Base-by-base conservation (phyloP, 2,888 invertebrate genomes). In the Willowsia nigromaculata region DNA sequence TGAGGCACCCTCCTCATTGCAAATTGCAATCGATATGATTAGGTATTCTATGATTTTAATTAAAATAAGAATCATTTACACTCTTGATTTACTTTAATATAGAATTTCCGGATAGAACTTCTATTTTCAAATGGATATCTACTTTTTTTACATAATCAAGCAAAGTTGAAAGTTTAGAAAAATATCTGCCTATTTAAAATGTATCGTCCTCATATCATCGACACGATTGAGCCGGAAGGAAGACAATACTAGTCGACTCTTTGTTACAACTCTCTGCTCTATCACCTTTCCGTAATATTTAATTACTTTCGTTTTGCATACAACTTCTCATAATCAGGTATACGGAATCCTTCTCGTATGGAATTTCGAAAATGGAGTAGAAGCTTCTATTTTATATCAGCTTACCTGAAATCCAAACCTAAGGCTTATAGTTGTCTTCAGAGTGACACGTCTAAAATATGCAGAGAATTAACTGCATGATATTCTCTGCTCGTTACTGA, bases 41-140 rank as follows among this genome's bases (percentile, higher is more conserved):
- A 62, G n/a, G n/a, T n/a, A n/a, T n/a, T n/a, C n/a, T n/a, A 62
- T 33, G 15, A n/a, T 62, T 62, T 27, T 62, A 62, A 62, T 62
- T 62, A 62, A 30, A 30, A 62, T 62, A 62, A 62, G 13, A 27
- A 59, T 27, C 9, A 27, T 30, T 27, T 62, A 30, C 27, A n/a
- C 15, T 62, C 15, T 1, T 62, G 4, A 30, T 30, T 30, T 30
- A 59, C 59, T 11, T 3, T 25, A 15, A 13, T 15, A 6, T 11
- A 22, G 22, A 47, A n/a, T 56, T 9, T 56, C 25, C 22, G 56
- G 56, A 9, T 56, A 25, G 56, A 22, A 11, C 18, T 50, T 53
- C 18, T 40, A 15, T 47, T 9, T 47, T 47, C 47, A 15, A 11
- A 11, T 11, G 11, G 47, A 11, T 47, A 11, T 15, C 47, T 47